phyloP scores from a whole-genome alignment of 2,797 vertebrate genomes.

The Gorsachius magnificus region DNA sequence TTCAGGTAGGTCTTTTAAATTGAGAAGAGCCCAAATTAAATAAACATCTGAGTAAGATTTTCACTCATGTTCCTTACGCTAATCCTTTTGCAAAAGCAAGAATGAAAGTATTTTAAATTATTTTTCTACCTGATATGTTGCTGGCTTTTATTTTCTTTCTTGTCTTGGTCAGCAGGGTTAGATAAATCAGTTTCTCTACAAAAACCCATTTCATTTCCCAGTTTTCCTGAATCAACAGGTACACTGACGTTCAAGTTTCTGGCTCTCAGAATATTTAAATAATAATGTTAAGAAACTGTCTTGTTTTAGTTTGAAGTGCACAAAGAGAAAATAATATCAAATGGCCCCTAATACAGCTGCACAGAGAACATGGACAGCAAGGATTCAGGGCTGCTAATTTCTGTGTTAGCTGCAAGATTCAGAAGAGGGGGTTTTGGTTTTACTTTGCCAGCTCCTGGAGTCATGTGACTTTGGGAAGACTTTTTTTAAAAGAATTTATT shows the following conservation, averaged over 20 bases:
- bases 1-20: not conserved
- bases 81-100: not conserved
- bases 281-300: not conserved
- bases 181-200: not conserved
- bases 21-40: not conserved
- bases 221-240: not conserved
- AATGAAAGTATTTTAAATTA: not conserved
- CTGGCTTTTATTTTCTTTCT: not conserved
- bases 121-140: not conserved
- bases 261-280: not conserved
- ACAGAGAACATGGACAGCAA: not conserved
- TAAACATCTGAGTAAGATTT: not conserved
- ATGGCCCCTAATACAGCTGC: not conserved
- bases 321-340: not conserved
- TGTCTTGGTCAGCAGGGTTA: not conserved
- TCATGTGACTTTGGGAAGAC: accelerated
- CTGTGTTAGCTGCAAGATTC: not conserved
- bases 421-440: not conserved
- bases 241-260: not conserved
- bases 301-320: not conserved
- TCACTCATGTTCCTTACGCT: not conserved
- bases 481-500: too few species aligned
- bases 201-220: not conserved
- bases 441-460: not conserved
- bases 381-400: not conserved